Conservation (phyloP, 2,113 vertebrate species). For the Rattus rattus region DNA sequence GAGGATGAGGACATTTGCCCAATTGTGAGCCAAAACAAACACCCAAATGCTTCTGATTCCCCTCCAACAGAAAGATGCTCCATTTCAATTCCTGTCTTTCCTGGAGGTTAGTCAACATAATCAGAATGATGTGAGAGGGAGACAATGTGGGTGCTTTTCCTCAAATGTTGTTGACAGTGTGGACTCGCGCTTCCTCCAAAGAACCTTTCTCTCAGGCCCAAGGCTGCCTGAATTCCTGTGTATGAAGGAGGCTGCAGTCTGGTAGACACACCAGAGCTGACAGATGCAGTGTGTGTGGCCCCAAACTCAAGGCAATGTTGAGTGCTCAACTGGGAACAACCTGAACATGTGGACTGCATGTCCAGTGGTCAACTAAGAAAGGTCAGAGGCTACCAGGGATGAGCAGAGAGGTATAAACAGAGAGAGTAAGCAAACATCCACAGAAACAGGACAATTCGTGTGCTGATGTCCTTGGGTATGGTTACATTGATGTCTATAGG, state of each 20-base stretch:
- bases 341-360: background rate
- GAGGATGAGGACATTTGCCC: slow-evolving; percentile 48
- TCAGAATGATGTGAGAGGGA: background rate
- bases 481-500: background rate
- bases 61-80: slow-evolving; percentile 20
- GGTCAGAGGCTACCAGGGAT: background rate
- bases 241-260: background rate
- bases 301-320: background rate
- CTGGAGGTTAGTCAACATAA: slow-evolving; percentile 32
- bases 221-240: background rate
- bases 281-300: background rate
- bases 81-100: background rate
- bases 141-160: background rate
- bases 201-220: background rate
- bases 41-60: background rate
- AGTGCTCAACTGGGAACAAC: background rate
- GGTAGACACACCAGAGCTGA: background rate
- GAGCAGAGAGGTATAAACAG: background rate
- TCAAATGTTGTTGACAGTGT: background rate
- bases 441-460: background rate
- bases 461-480: background rate
- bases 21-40: slow-evolving; percentile 51
- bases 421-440: background rate
- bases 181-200: background rate
- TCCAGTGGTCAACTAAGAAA: background rate